Evolutionary conservation across 2,888 invertebrate species (phyloP).

Genomic region (Machimus rusticus): DNA sequence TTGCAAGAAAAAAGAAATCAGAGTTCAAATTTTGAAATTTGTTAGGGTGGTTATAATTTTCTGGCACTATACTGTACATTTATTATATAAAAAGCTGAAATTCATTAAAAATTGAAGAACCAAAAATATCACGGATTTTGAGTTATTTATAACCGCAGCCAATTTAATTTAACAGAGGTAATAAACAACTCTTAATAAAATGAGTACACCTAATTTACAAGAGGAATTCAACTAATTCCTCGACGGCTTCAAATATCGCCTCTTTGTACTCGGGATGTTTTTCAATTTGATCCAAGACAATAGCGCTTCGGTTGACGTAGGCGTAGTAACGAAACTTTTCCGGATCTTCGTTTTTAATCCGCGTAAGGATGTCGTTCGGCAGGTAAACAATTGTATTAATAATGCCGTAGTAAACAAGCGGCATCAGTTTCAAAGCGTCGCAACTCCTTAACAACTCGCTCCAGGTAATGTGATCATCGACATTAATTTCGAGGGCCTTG

Average conservation of each 20-base stretch:
- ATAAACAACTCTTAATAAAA: background rate
- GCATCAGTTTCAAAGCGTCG: constrained; percentile 57
- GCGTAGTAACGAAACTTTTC: constrained; percentile 59
- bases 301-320: constrained; percentile 54
- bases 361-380: constrained; percentile 57
- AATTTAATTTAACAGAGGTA: background rate
- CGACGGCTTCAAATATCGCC: constrained; percentile 54
- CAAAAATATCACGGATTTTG: background rate
- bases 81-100: too few species aligned
- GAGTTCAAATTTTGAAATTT: too few species aligned
- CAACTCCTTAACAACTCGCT: constrained; percentile 57
- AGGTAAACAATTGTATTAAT: constrained; percentile 55
- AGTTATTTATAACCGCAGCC: background rate
- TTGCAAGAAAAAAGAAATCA: too few species aligned
- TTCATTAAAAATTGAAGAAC: too few species aligned
- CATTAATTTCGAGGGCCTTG: constrained; percentile 52
- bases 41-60: too few species aligned
- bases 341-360: constrained; percentile 56
- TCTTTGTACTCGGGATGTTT: constrained; percentile 50
- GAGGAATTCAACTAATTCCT: constrained; percentile 54
- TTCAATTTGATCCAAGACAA: constrained; percentile 51
- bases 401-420: constrained; percentile 60
- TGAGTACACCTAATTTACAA: background rate
- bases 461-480: constrained; percentile 54
- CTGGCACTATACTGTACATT: too few species aligned